phyloP scores from a whole-genome alignment of 1,140 invertebrate species.

The Drosophila orena region DNA sequence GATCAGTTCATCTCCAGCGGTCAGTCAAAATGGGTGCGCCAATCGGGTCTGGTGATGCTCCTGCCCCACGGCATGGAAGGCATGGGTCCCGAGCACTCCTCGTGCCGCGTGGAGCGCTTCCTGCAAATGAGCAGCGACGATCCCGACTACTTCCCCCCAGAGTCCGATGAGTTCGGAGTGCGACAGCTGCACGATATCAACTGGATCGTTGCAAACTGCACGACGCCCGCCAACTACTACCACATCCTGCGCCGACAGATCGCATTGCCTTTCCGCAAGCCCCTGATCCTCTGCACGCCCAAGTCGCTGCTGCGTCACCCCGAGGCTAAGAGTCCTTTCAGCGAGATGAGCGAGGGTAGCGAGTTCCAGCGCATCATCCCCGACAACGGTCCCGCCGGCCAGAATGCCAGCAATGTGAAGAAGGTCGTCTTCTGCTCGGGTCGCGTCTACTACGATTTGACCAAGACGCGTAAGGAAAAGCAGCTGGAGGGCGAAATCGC shows the following conservation, averaged over 20 bases:
- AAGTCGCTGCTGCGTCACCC: slow-evolving; percentile 98
- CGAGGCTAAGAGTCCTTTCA: slow-evolving; percentile 96
- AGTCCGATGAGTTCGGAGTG: slow-evolving; percentile 93
- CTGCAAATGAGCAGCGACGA: slow-evolving; percentile 99
- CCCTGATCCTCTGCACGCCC: slow-evolving; percentile 98
- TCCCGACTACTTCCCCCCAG: slow-evolving; percentile 97
- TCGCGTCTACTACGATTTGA: slow-evolving; percentile 98
- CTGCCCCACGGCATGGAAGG: slow-evolving; percentile 99
- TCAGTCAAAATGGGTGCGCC: slow-evolving; percentile 98
- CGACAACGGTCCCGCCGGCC: slow-evolving; percentile 89
- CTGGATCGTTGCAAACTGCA: slow-evolving; percentile 98
- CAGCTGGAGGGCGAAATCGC: slow-evolving; percentile 93
- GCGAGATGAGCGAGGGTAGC: slow-evolving; percentile 94
- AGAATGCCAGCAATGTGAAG: slow-evolving; percentile 91
- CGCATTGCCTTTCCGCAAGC: slow-evolving; percentile 97
- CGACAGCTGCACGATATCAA: slow-evolving; percentile 98
- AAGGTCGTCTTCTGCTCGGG: slow-evolving; percentile 97
- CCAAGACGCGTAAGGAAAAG: slow-evolving; percentile 92
- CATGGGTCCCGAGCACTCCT: slow-evolving; percentile 99
- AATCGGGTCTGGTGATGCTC: slow-evolving; percentile 97
- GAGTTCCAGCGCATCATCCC: slow-evolving; percentile 92
- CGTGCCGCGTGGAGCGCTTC: slow-evolving; percentile 97
- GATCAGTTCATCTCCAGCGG: slow-evolving; percentile 99
- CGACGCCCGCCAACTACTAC: slow-evolving; percentile 98
- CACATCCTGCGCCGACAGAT: slow-evolving; percentile 98